Conservation (phyloP, 1,140 invertebrate genomes). For the Drosophila pectinifera region DNA sequence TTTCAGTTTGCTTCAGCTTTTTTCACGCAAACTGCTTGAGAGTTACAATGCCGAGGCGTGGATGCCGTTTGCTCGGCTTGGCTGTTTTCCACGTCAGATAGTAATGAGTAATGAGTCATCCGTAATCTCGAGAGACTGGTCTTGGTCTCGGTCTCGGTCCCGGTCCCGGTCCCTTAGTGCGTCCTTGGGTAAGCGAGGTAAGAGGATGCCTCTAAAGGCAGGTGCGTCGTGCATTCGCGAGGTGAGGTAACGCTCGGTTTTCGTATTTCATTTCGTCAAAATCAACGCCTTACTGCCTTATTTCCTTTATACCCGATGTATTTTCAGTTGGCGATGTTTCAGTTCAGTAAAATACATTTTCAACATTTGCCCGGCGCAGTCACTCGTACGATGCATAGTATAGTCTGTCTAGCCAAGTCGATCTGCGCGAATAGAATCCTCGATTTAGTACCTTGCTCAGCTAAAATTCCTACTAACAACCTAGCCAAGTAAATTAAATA, state of each 20-base stretch:
- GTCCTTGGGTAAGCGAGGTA: conserved; percentile 25
- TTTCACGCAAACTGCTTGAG: conserved; percentile 31
- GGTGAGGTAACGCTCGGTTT: conserved; percentile 30
- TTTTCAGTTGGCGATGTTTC: conserved; percentile 27
- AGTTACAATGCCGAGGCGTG: conserved; percentile 19
- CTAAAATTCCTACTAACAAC: conserved; percentile 8
- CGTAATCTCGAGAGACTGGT: not conserved
- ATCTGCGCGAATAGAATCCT: conserved; percentile 28
- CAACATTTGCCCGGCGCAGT: not conserved
- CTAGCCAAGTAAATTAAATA: conserved; percentile 26
- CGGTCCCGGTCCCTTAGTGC: not conserved
- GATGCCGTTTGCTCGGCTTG: conserved; percentile 21
- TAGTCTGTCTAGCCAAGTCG: conserved; percentile 20
- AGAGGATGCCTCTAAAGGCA: conserved; percentile 4
- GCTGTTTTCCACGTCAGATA: conserved; percentile 17
- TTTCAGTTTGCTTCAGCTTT: conserved; percentile 42
- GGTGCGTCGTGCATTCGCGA: not conserved
- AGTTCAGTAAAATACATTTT: conserved; percentile 26
- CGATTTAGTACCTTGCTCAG: conserved; percentile 32
- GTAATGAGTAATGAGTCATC: not conserved
- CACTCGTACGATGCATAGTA: conserved; percentile 3
- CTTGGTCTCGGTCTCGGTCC: not conserved
- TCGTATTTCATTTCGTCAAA: conserved; percentile 33
- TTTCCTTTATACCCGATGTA: conserved; percentile 4
- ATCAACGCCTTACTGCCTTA: conserved; percentile 12